Evolutionary conservation across 2,888 invertebrate genomes (phyloP).

Genomic region (Leucophora obtusa): DNA sequence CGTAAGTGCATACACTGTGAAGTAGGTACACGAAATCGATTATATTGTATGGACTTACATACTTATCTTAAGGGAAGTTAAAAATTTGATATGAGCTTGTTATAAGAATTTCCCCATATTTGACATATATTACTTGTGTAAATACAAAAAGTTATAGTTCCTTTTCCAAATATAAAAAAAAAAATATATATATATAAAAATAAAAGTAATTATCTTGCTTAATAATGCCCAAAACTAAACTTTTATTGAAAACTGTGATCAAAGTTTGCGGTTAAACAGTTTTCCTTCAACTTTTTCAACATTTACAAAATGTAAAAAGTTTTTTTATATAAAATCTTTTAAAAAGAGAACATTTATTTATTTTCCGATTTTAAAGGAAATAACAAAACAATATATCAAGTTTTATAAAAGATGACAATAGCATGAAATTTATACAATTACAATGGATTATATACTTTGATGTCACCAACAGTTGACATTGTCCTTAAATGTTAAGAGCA

Average conservation of each 20-base stretch:
- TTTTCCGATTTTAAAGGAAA: not conserved
- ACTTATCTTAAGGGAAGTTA: too few relatives aligned
- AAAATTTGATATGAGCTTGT: too few relatives aligned
- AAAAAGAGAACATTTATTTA: not conserved
- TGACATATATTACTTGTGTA: too few relatives aligned
- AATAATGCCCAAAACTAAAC: too few relatives aligned
- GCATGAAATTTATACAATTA: constrained; percentile 7
- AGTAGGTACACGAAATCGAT: too few relatives aligned
- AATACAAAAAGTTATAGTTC: too few relatives aligned
- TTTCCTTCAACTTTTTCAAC: not conserved
- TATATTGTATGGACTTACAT: too few relatives aligned
- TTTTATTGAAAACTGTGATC: not conserved
- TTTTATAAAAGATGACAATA: constrained; percentile 10
- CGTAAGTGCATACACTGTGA: too few relatives aligned
- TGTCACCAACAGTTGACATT: constrained; percentile 51
- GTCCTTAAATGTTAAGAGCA: constrained; percentile 27
- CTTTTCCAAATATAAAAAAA: too few relatives aligned
- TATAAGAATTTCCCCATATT: too few relatives aligned
- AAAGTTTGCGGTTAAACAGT: not conserved
- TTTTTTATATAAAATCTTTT: not conserved
- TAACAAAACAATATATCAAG: constrained; percentile 13
- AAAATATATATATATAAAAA: too few relatives aligned
- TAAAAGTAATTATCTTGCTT: too few relatives aligned
- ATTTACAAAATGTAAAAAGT: not conserved
- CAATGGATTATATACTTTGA: constrained; percentile 50